These are phyloP conservation scores for Tragulus kanchil DNA, from an alignment of 2,113 vertebrate species.

Conservation along the genomic window DNA sequence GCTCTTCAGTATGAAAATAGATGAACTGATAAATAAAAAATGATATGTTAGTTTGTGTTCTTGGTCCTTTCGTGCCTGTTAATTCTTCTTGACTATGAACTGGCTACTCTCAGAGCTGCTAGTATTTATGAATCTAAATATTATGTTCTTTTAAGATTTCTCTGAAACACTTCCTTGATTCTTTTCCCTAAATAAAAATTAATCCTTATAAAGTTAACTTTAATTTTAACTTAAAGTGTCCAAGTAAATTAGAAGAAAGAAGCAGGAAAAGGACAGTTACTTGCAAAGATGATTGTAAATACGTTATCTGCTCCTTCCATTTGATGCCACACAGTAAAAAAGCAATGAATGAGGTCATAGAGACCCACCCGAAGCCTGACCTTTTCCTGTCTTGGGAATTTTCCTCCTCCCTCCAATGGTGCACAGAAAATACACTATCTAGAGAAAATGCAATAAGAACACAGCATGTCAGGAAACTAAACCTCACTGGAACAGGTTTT, in stretches of 20 bases:
- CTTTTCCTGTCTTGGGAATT: neutral
- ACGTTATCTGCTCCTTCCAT: neutral
- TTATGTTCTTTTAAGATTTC: neutral
- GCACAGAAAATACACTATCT: neutral
- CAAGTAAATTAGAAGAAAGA: neutral
- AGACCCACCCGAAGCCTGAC: neutral
- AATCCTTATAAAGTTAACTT: neutral
- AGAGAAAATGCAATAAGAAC: neutral
- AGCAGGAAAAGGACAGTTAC: neutral
- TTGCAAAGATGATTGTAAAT: neutral
- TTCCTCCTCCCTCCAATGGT: neutral
- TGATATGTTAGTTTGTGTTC: neutral
- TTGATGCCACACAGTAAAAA: neutral
- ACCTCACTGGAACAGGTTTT: neutral
- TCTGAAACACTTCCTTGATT: neutral
- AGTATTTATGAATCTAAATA: neutral
- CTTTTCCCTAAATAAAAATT: conserved; percentile 13
- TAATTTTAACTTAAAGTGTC: neutral
- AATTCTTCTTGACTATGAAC: neutral
- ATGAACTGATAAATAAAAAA: neutral
- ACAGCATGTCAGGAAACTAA: neutral
- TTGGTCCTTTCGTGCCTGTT: neutral
- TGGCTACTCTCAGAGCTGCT: neutral
- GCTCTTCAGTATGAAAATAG: neutral
- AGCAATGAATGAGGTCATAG: neutral